A percentile compares a stretch with the other conserved stretches of the same genome.
These are phyloP conservation scores for Ursus arctos DNA, from an alignment of 2,113 vertebrate genomes.

Conservation along the genomic window DNA sequence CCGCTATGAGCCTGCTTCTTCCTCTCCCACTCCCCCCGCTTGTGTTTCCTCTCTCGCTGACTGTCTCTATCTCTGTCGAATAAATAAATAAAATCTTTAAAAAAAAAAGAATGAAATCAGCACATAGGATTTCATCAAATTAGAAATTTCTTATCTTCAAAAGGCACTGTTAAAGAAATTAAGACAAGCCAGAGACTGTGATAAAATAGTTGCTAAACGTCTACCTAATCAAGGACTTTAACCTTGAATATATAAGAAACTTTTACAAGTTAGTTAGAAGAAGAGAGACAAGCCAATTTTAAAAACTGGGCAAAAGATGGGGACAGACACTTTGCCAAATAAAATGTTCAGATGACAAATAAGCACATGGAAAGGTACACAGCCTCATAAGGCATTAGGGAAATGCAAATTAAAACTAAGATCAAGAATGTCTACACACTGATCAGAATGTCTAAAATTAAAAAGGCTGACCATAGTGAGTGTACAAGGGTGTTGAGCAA, in stretches of 20 bases:
- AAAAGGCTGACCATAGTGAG: neutral
- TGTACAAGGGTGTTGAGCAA: neutral
- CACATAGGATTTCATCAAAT: neutral
- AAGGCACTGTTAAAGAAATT: neutral
- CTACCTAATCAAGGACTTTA: neutral
- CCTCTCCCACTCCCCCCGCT: too few relatives aligned
- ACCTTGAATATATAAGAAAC: neutral
- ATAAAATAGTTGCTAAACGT: neutral
- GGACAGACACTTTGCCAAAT: neutral
- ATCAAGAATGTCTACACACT: neutral
- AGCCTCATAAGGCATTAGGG: neutral
- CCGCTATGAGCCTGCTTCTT: too few relatives aligned
- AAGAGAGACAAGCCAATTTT: neutral
- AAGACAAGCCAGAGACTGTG: neutral
- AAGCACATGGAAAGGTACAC: neutral
- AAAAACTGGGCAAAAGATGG: neutral
- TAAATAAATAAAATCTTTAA: too few relatives aligned
- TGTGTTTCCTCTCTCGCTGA: too few relatives aligned
- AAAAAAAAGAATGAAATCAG: neutral
- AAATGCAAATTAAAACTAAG: neutral
- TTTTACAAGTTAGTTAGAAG: neutral
- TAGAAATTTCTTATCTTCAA: neutral
- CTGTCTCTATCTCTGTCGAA: too few relatives aligned
- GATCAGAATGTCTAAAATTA: neutral
- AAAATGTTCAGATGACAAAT: neutral